Percentiles rank a stretch among this genome's conserved stretches.
Evolutionary conservation across 1,140 invertebrate species (phyloP).

Genomic region (Drosophila ohnishii): DNA sequence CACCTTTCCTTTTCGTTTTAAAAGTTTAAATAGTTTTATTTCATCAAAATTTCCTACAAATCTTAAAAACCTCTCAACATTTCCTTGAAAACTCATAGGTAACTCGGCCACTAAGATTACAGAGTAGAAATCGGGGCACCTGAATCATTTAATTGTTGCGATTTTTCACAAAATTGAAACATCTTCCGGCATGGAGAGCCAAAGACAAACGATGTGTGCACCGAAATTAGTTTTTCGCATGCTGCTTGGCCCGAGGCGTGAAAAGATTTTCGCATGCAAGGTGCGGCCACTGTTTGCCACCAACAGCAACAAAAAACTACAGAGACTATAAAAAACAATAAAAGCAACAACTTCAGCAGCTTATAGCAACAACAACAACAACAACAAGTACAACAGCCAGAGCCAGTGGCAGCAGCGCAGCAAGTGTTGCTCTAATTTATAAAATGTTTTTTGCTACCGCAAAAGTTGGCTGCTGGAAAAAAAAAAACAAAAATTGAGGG

Average conservation of each 20-base stretch:
- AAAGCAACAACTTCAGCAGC: slow-evolving; percentile 28
- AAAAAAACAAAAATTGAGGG: slow-evolving; percentile 12
- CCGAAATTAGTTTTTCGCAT: slow-evolving; percentile 80
- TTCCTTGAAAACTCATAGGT: not conserved
- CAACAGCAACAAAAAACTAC: slow-evolving; percentile 32
- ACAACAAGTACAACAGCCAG: slow-evolving; percentile 5
- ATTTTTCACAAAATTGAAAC: slow-evolving; percentile 79
- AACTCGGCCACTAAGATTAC: slow-evolving; percentile 36
- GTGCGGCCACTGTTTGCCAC: slow-evolving; percentile 58
- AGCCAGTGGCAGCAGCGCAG: slow-evolving; percentile 51
- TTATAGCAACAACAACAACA: slow-evolving; percentile 21
- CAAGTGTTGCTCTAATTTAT: slow-evolving; percentile 81
- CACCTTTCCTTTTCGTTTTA: too few relatives aligned
- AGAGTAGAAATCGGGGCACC: slow-evolving; percentile 69
- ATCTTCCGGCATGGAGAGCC: slow-evolving; percentile 70
- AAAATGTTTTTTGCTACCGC: slow-evolving; percentile 73
- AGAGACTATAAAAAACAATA: slow-evolving; percentile 19
- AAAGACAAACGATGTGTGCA: slow-evolving; percentile 78
- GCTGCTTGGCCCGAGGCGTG: slow-evolving; percentile 70
- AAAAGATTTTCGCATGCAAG: slow-evolving; percentile 80
- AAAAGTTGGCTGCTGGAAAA: slow-evolving; percentile 37
- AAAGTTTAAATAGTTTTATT: too few relatives aligned
- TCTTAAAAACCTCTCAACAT: not conserved
- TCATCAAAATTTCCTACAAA: not conserved
- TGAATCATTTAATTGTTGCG: slow-evolving; percentile 76